phyloP scores from a whole-genome alignment of 2,797 vertebrate genomes.

The Mormyrops boulengeri region DNA sequence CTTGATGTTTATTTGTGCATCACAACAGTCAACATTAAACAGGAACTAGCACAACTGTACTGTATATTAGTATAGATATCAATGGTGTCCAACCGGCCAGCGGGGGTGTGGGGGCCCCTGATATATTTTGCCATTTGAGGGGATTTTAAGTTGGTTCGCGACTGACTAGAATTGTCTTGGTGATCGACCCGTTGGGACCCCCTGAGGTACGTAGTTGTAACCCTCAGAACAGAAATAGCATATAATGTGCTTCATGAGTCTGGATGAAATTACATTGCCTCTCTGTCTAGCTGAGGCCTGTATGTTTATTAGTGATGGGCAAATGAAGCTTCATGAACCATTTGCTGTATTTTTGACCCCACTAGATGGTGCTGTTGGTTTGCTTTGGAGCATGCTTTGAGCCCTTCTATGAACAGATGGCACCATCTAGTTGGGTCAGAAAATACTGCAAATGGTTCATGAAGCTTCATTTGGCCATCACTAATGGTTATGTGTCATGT shows the following conservation, averaged over 20 bases:
- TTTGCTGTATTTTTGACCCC: background rate
- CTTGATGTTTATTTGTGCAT: background rate
- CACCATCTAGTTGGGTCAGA: background rate
- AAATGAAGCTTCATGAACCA: background rate
- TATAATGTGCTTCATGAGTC: background rate
- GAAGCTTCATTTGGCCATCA: background rate
- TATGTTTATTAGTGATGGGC: background rate
- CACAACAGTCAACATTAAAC: background rate
- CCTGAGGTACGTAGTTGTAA: background rate
- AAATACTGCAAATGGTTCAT: background rate
- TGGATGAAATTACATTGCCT: background rate
- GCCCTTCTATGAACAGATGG: background rate
- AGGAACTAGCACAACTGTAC: background rate
- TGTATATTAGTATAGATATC: background rate
- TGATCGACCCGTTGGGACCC: background rate
- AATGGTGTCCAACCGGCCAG: background rate
- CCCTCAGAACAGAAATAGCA: background rate
- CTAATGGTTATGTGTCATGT: background rate
- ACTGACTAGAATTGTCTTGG: background rate
- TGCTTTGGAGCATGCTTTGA: background rate
- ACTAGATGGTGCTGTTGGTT: background rate
- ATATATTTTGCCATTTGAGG: background rate
- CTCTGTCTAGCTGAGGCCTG: background rate
- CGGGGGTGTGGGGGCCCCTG: background rate
- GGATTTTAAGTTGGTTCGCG: background rate